Evolutionary conservation across 2,888 invertebrate species (phyloP), one percentile per base, ranked within the genome.

Genomic region (Andrena hattorfiana): DNA sequence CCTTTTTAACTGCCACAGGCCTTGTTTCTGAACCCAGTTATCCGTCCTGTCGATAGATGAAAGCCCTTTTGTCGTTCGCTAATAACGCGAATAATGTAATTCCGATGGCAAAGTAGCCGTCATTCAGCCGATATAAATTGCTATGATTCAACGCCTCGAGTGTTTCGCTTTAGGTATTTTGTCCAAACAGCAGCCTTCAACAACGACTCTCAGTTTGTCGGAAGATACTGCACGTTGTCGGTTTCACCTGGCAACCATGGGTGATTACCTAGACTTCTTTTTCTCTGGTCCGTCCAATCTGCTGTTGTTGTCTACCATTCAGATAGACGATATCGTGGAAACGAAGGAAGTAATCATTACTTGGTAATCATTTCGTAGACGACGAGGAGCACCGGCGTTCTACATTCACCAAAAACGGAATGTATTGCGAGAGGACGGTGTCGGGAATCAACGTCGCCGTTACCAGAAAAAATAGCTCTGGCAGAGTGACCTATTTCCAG

Each of bases 21-120:
- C 42, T 71, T 81, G 74, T 80, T 63, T 42, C 28, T 68, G 16
- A 78, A 84, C 67, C 20, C 60, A 68, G 32, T 86, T 85, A 80
- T 32, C n/a, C 23, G 48, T n/a, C 28, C 48, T 42, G 28, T 48
- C 60, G 51, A 76, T 74, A 49, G 54, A 85, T 71, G 64, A 75
- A 76, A 77, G 26, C 54, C 35, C 35, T 86, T 56, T 85, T 78
- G 63, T 72, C 62, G 35, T 32, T 60, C 59, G 28, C 56, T 23
- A 67, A 67, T 54, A 71, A 51, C 56, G 13, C n/a, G 30, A 59
- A 30, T 73, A 81, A 74, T 64, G 62, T 13, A 48, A 78, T 82
- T 82, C n/a, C 26, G 32, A 8, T 16, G 59, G 7, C 23, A 69
- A 51, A 49, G 51, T 62, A 81, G 32, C 42, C 60, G 48, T 4